These are phyloP conservation scores for Bactericera cockerelli DNA, from an alignment of 1,140 invertebrate genomes.

Conservation along the genomic window DNA sequence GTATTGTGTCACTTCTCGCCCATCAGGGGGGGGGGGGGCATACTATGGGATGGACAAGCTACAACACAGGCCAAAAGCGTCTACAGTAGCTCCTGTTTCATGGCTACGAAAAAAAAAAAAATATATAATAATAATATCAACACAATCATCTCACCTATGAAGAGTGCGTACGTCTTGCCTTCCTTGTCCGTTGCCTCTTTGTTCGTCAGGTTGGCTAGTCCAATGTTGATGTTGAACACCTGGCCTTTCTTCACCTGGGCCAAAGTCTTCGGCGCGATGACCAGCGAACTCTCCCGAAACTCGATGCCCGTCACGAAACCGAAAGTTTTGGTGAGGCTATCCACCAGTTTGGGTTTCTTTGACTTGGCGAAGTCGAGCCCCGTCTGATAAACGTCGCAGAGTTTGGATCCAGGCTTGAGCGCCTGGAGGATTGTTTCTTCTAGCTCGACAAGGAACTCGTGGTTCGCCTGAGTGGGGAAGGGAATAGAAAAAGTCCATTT, in stretches of 20 bases:
- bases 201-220: conserved; percentile 77
- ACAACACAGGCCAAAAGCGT: no score
- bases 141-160: conserved; percentile 92
- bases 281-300: conserved; percentile 85
- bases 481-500: conserved; percentile 16
- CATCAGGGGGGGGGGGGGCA: no score
- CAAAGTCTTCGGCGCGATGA: conserved; percentile 80
- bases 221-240: conserved; percentile 94
- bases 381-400: conserved; percentile 79
- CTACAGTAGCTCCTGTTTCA: no score
- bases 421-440: conserved; percentile 83
- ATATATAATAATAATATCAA: no score
- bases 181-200: conserved; percentile 65
- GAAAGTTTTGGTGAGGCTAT: conserved; percentile 88
- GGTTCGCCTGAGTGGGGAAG: conserved; percentile 53
- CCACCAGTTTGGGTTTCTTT: conserved; percentile 68
- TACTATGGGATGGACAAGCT: no score
- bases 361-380: conserved; percentile 70
- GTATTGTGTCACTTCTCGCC: no score
- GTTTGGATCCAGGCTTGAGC: conserved; percentile 63
- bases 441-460: conserved; percentile 81
- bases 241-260: conserved; percentile 78
- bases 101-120: no score
- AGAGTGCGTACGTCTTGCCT: conserved; percentile 83
- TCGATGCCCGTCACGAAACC: conserved; percentile 94